Percentiles rank a stretch among this genome's conserved stretches.
phyloP scores from a whole-genome alignment of 2,797 vertebrate species.

The Enteromius viviparus region DNA sequence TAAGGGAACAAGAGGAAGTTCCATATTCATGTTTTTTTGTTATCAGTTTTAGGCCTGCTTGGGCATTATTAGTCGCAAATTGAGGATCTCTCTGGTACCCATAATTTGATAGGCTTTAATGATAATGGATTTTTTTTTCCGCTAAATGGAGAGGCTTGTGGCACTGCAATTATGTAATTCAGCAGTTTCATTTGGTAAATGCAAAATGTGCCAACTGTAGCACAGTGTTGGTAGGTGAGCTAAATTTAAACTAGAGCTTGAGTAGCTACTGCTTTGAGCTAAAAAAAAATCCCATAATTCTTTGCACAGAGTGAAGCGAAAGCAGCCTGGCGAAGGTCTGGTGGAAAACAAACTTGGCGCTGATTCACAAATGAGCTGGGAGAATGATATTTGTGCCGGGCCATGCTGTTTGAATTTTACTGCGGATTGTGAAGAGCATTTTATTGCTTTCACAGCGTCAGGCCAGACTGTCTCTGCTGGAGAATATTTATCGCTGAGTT shows the following conservation, averaged over 20 bases:
- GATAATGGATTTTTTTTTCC: constrained; percentile 28
- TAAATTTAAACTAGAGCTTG: constrained; percentile 1
- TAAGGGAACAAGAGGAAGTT: constrained; percentile 21
- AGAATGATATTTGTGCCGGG: constrained; percentile 45
- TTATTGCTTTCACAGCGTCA: constrained; percentile 45
- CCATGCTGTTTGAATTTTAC: constrained; percentile 49
- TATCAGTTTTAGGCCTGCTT: constrained; percentile 11
- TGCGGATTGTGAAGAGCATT: constrained; percentile 34
- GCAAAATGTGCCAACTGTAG: neutral
- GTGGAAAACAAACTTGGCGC: constrained; percentile 50
- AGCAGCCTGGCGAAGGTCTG: neutral
- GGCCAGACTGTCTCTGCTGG: constrained; percentile 32
- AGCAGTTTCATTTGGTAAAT: neutral
- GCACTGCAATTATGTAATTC: constrained; percentile 9
- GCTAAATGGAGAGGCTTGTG: constrained; percentile 2
- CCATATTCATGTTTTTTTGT: constrained; percentile 19
- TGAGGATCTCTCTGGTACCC: constrained; percentile 13
- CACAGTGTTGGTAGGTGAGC: neutral
- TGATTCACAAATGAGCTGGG: constrained; percentile 56
- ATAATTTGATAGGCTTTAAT: constrained; percentile 41
- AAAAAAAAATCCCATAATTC: constrained; percentile 14
- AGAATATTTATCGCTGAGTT: constrained; percentile 49
- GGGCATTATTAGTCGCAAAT: constrained; percentile 28
- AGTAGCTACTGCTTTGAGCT: neutral
- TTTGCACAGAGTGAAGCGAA: constrained; percentile 6